Evolutionary conservation across 2,888 invertebrate species (phyloP).

Genomic region (Amphipyra tragopoginis): DNA sequence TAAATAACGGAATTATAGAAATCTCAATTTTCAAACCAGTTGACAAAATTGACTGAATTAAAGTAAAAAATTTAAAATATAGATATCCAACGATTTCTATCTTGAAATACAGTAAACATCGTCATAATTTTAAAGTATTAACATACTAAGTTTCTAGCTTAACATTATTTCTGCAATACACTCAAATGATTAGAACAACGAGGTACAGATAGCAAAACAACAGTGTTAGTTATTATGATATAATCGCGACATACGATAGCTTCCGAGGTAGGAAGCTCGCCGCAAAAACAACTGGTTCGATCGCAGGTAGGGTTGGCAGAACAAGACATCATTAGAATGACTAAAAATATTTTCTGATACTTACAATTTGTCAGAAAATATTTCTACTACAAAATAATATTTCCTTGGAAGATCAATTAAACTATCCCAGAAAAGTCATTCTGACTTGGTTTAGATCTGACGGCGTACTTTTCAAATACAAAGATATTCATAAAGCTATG

Average conservation of each 20-base stretch:
- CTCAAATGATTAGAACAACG: slow-evolving; percentile 7
- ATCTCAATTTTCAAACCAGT: slow-evolving; percentile 23
- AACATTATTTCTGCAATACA: neutral
- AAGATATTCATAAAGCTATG: too few species aligned
- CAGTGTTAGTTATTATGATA: slow-evolving; percentile 37
- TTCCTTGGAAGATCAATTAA: too few species aligned
- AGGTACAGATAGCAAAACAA: slow-evolving; percentile 12
- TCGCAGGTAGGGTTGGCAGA: slow-evolving; percentile 27
- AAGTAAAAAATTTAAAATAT: slow-evolving; percentile 1
- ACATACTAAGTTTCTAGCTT: neutral
- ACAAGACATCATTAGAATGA: too few species aligned
- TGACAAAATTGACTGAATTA: slow-evolving; percentile 2
- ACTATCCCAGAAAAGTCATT: too few species aligned
- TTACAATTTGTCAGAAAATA: too few species aligned
- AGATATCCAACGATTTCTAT: neutral
- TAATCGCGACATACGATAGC: slow-evolving; percentile 43
- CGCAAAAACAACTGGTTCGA: slow-evolving; percentile 36
- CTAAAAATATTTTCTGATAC: too few species aligned
- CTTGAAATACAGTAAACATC: slow-evolving; percentile 8
- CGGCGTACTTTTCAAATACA: too few species aligned
- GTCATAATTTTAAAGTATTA: slow-evolving; percentile 2
- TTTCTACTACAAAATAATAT: too few species aligned
- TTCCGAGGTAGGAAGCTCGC: slow-evolving; percentile 46
- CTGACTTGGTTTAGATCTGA: too few species aligned
- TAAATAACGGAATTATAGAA: slow-evolving; percentile 15